phyloP scores from a whole-genome alignment of 2,797 vertebrate species.

The Pristis pectinata region DNA sequence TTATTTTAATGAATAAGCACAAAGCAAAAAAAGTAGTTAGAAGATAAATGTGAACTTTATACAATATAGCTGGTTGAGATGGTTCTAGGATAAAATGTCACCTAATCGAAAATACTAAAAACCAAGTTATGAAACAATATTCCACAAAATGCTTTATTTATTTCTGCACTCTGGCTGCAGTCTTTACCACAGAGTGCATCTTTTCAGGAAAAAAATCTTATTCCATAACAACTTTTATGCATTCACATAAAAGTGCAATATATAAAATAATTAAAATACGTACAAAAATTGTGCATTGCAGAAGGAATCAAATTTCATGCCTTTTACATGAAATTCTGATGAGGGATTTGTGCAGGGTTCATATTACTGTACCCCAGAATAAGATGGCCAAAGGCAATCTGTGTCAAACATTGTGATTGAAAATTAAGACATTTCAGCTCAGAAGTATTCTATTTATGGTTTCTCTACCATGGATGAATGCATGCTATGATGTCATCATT shows the following conservation, averaged over 20 bases:
- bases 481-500: constrained; percentile 21
- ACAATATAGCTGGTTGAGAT: background rate
- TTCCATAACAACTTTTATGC: background rate
- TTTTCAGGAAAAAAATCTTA: background rate
- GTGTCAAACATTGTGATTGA: constrained; percentile 9
- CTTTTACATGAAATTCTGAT: background rate
- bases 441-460: constrained; percentile 9
- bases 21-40: background rate
- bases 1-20: background rate
- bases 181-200: background rate
- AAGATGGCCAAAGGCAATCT: background rate
- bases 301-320: no score
- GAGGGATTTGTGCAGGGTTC: background rate
- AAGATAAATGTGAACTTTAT: background rate
- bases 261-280: background rate
- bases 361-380: background rate
- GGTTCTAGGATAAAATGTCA: background rate
- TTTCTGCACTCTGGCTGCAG: background rate
- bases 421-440: background rate
- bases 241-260: background rate
- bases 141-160: background rate
- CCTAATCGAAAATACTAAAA: background rate
- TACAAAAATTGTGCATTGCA: background rate
- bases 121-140: background rate
- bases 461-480: background rate